A percentile compares a stretch with the other conserved stretches of the same genome.
phyloP scores from a whole-genome alignment of 2,797 vertebrate species.

The Gallinago stenura region DNA sequence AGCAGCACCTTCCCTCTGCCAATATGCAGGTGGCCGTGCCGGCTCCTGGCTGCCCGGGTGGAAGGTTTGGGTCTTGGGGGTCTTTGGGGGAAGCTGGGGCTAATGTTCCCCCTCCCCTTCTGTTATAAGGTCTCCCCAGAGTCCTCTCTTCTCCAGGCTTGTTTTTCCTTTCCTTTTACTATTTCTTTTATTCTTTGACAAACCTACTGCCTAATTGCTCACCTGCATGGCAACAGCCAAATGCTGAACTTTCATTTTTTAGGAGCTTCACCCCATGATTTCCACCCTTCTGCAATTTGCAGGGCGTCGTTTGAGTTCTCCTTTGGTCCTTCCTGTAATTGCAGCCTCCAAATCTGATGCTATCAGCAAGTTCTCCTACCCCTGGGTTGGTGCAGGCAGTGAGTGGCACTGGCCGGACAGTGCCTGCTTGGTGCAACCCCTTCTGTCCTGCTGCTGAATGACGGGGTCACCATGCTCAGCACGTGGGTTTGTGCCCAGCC shows the following conservation, averaged over 20 bases:
- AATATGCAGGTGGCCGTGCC: rapidly evolving
- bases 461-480: rapidly evolving
- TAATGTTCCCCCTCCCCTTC: background rate
- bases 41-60: background rate
- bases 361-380: background rate
- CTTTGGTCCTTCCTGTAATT: rapidly evolving
- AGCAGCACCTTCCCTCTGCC: background rate
- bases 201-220: background rate
- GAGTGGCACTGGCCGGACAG: background rate
- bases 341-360: background rate
- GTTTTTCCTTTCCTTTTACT: background rate
- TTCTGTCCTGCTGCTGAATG: background rate
- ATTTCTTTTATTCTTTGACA: no score
- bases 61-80: background rate
- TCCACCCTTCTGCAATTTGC: background rate
- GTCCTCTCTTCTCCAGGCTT: background rate
- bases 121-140: background rate
- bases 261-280: background rate
- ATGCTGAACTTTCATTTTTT: background rate
- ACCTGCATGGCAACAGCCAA: background rate
- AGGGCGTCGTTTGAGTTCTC: rapidly evolving
- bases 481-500: background rate
- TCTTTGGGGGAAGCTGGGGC: rapidly evolving
- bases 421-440: background rate
- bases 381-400: rapidly evolving